Evolutionary conservation across 2,888 invertebrate genomes (phyloP).

Genomic region (Carpatolechia fugitivella): DNA sequence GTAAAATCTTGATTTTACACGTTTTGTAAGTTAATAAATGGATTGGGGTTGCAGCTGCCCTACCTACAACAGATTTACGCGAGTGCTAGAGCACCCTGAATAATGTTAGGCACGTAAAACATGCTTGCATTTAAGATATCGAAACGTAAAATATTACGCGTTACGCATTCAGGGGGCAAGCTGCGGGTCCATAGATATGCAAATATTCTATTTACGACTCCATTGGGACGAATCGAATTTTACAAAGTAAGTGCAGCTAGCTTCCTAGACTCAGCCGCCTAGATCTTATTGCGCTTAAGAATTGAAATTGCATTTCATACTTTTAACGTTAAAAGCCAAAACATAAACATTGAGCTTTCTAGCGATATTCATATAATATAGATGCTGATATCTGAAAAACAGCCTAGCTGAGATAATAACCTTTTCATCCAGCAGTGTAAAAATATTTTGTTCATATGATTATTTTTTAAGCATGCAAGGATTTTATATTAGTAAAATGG

Average conservation of each 20-base stretch:
- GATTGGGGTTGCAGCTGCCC: background rate
- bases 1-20: background rate
- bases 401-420: no score
- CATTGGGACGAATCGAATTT: conserved; percentile 38
- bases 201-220: conserved; percentile 45
- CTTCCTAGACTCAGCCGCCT: no score
- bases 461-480: no score
- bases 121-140: conserved; percentile 51
- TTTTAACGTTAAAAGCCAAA: no score
- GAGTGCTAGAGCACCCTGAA: conserved; percentile 24
- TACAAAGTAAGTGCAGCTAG: conserved; percentile 30
- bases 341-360: no score
- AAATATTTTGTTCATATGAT: no score
- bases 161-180: conserved; percentile 42
- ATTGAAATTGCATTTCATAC: no score
- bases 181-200: conserved; percentile 38
- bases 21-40: background rate
- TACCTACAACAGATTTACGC: conserved; percentile 22
- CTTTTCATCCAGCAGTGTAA: no score
- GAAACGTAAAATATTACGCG: conserved; percentile 53
- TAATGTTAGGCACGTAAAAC: conserved; percentile 47
- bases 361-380: no score
- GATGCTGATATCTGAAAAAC: no score
- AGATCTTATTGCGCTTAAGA: no score
- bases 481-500: no score